Evolutionary conservation across 2,797 vertebrate genomes (phyloP).

Genomic region (Sebastes vulpes): DNA sequence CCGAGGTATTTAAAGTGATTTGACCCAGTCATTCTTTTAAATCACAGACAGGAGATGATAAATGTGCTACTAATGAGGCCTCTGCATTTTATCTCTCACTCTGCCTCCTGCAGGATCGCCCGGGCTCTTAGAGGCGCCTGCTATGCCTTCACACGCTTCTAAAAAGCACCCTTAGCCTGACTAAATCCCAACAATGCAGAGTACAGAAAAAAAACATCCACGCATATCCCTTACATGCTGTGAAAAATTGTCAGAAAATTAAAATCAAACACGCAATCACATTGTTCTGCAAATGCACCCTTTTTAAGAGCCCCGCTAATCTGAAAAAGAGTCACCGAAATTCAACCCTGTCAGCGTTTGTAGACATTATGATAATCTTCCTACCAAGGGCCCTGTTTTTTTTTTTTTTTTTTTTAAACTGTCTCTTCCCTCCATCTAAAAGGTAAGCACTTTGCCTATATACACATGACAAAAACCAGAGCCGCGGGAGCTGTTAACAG

Average conservation of each 20-base stretch:
- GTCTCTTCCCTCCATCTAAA: slow-evolving; percentile 72
- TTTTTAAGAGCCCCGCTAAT: slow-evolving; percentile 79
- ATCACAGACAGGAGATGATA: slow-evolving; percentile 89
- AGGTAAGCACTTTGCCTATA: slow-evolving; percentile 85
- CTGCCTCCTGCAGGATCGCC: slow-evolving; percentile 76
- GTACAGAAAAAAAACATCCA: slow-evolving; percentile 64
- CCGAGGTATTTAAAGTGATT: slow-evolving; percentile 88
- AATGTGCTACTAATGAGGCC: slow-evolving; percentile 89
- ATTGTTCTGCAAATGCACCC: slow-evolving; percentile 84
- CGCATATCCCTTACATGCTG: slow-evolving; percentile 74
- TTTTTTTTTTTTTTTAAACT: slow-evolving; percentile 35
- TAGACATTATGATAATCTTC: slow-evolving; percentile 87
- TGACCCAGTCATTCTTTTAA: slow-evolving; percentile 90
- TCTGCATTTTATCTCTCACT: slow-evolving; percentile 83
- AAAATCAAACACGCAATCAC: slow-evolving; percentile 86
- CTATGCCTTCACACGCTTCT: slow-evolving; percentile 69
- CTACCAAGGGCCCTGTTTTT: slow-evolving; percentile 60
- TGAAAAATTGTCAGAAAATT: slow-evolving; percentile 85
- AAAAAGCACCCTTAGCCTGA: slow-evolving; percentile 66
- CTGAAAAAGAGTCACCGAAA: slow-evolving; percentile 76
- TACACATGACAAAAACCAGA: slow-evolving; percentile 84
- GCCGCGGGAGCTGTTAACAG: slow-evolving; percentile 84
- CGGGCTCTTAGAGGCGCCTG: slow-evolving; percentile 60
- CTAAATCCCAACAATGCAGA: slow-evolving; percentile 73
- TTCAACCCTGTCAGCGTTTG: slow-evolving; percentile 88